phyloP scores from a whole-genome alignment of 2,113 vertebrate genomes.

The Empidonax alnorum region DNA sequence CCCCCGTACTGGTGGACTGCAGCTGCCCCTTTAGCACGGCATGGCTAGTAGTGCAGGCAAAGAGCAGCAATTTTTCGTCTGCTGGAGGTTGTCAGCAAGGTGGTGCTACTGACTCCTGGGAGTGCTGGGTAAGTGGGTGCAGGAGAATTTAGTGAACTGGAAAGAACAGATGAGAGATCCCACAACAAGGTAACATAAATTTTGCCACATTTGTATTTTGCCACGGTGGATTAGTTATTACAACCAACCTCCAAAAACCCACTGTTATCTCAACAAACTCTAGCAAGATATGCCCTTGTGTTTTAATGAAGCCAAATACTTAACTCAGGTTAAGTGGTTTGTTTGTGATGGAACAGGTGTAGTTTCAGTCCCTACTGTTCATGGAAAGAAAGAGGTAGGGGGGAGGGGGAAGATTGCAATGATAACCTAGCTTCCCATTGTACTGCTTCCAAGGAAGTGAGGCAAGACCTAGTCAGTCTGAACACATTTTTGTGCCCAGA shows the following conservation, averaged over 20 bases:
- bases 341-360: neutral
- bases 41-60: neutral
- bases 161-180: neutral
- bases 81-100: neutral
- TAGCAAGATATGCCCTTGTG: neutral
- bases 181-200: neutral
- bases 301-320: neutral
- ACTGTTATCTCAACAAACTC: neutral
- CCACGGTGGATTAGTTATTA: fast-evolving
- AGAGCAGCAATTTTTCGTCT: neutral
- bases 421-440: neutral
- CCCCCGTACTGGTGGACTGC: fast-evolving
- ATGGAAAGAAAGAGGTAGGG: neutral
- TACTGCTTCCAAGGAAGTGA: neutral
- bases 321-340: neutral
- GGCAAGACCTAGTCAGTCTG: neutral
- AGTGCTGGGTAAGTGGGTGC: neutral
- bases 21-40: neutral
- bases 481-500: neutral
- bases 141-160: neutral
- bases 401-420: neutral
- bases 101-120: neutral
- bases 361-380: neutral
- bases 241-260: fast-evolving
- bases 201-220: neutral